These are phyloP conservation scores for Apodemus speciosus DNA, from an alignment of 2,113 vertebrate genomes.

Conservation along the genomic window DNA sequence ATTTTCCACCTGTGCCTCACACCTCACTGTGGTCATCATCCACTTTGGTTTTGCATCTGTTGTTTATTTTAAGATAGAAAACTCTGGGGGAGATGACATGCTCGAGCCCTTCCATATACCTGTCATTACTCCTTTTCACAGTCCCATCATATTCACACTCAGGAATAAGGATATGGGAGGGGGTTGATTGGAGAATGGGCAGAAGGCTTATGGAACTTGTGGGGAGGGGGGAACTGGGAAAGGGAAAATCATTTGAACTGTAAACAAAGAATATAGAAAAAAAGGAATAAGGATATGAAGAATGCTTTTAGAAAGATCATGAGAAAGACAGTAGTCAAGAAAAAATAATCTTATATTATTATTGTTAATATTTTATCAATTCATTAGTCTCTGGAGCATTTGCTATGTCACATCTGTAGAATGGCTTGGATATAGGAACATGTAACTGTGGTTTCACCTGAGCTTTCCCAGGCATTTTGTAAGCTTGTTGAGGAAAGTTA, in stretches of 20 bases:
- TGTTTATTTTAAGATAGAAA: conserved; percentile 65
- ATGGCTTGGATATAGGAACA: not conserved
- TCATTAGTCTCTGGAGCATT: not conserved
- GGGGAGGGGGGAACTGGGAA: too few relatives aligned
- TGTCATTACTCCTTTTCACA: conserved; percentile 68
- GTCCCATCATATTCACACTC: conserved; percentile 73
- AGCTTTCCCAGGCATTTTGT: fast-evolving
- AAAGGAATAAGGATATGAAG: conserved; percentile 78
- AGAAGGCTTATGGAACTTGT: too few relatives aligned
- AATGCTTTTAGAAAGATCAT: conserved; percentile 53
- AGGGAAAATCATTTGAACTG: too few relatives aligned
- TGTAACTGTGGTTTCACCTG: not conserved
- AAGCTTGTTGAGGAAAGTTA: not conserved
- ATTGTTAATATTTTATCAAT: not conserved
- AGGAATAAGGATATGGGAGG: conserved; percentile 78
- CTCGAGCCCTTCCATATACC: conserved; percentile 53
- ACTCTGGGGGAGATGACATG: not conserved
- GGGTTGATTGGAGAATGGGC: too few relatives aligned
- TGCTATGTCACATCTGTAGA: not conserved
- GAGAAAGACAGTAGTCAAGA: not conserved
- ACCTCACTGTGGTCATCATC: conserved; percentile 71
- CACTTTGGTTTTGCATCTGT: conserved; percentile 70
- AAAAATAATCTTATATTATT: not conserved
- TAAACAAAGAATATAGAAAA: too few relatives aligned
- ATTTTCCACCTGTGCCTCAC: conserved; percentile 71